Evolutionary conservation across 1,140 invertebrate species (phyloP).

Genomic region (Yoshiicerus persimilis): DNA sequence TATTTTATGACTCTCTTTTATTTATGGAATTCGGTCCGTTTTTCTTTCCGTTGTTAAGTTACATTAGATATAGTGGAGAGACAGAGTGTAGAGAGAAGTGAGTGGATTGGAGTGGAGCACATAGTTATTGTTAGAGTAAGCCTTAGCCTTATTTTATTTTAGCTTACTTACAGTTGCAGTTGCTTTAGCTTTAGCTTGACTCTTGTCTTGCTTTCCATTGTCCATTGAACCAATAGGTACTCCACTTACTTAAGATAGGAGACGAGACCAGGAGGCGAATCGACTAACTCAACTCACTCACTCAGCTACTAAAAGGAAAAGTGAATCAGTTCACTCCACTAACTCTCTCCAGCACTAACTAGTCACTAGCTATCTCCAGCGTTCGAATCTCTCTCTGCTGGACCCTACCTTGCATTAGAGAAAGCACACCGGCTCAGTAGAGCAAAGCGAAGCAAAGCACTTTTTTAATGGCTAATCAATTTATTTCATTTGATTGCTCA

Average conservation of each 20-base stretch:
- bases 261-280: too few relatives aligned
- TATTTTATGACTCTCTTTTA: not conserved
- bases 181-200: too few relatives aligned
- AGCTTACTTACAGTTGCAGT: not conserved
- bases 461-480: not conserved
- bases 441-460: not conserved
- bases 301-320: not conserved
- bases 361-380: not conserved
- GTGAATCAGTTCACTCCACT: not conserved
- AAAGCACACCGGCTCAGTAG: not conserved
- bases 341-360: not conserved
- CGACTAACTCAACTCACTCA: not conserved
- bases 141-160: not conserved
- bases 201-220: not conserved
- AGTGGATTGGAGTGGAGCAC: too few relatives aligned
- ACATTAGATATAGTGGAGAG: not conserved
- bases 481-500: not conserved
- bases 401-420: not conserved
- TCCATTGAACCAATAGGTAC: not conserved
- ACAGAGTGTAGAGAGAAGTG: too few relatives aligned
- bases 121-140: too few relatives aligned
- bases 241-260: not conserved
- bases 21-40: not conserved
- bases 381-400: too few relatives aligned
- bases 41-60: not conserved